Evolutionary conservation across 1,140 invertebrate genomes (phyloP).

Genomic region (Drosophila rufa): DNA sequence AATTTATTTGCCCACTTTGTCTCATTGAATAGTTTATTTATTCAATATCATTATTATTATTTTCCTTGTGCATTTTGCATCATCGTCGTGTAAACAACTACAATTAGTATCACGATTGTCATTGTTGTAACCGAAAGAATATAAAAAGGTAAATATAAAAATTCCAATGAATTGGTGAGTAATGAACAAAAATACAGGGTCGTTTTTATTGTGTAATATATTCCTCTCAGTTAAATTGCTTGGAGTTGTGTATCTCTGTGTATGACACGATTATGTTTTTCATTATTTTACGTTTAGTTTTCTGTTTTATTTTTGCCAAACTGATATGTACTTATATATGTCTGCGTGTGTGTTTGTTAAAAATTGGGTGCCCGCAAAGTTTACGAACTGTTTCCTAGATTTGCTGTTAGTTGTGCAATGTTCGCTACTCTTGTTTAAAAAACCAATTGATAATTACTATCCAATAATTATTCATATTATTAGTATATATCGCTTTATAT

Average conservation of each 20-base stretch:
- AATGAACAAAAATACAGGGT: slow-evolving; percentile 27
- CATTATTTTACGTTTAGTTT: slow-evolving; percentile 58
- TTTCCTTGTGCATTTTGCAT: slow-evolving; percentile 81
- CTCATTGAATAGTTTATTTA: slow-evolving; percentile 63
- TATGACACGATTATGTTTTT: slow-evolving; percentile 69
- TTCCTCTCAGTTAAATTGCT: slow-evolving; percentile 46
- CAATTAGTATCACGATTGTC: slow-evolving; percentile 84
- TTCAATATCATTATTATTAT: slow-evolving; percentile 70
- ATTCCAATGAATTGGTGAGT: slow-evolving; percentile 12
- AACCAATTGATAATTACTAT: slow-evolving; percentile 76
- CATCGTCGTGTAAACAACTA: slow-evolving; percentile 83
- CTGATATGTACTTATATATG: slow-evolving; percentile 80
- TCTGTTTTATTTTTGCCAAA: slow-evolving; percentile 50
- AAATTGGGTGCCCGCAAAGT: slow-evolving; percentile 61
- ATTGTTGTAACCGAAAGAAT: slow-evolving; percentile 74
- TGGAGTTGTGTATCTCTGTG: slow-evolving; percentile 37
- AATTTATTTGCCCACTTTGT: slow-evolving; percentile 46
- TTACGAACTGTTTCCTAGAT: slow-evolving; percentile 40
- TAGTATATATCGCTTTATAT: slow-evolving; percentile 42
- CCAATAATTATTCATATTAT: slow-evolving; percentile 54
- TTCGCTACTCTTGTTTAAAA: slow-evolving; percentile 70
- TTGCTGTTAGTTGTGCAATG: slow-evolving; percentile 69
- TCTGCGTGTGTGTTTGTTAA: slow-evolving; percentile 50
- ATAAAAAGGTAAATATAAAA: slow-evolving; percentile 17
- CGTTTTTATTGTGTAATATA: slow-evolving; percentile 43